Base-by-base conservation (phyloP, 2,797 vertebrate genomes). In the Rachycentron canadum region DNA sequence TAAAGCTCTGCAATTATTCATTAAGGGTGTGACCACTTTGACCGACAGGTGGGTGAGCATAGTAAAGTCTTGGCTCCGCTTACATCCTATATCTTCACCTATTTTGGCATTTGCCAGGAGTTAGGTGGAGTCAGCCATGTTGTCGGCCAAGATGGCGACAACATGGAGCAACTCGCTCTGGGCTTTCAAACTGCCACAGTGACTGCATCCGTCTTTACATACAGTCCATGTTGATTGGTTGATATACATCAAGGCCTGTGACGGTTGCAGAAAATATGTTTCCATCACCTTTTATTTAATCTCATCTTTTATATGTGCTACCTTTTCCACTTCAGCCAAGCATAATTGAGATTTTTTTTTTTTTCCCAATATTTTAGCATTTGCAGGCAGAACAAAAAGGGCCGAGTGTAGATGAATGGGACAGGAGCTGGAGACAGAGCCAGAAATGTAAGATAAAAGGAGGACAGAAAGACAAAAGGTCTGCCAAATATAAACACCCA, bases 381-480 rank as follows among this genome's bases (percentile, higher is more conserved):
- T n/a, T 11, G 21, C 7, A 25, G 28, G 23, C 12, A 6, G 14
- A 53, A n/a, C 8, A 25, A 78, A 47, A 59, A 17, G 3, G 17
- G 14, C 2, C 8, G 9, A 7, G 53, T 43, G 45, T 58, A 40
- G 45, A 61, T 75, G 28, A 82, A 58, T 19, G 5, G 11, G 38
- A 30, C 28, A 43, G 25, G n/a, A 71, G 30, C 1, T 16, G 12
- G 3, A 73, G 26, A 50, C 34, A 47, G 34, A 40, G 53, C 23
- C 63, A 66, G 21, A 82, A 61, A 5, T 28, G 16, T 28, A 52
- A 60, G 30, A 71, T 25, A 60, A 49, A 84, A 69, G 69, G 32
- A 74, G 58, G 45, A 65, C 50, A 78, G 60, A 53, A 69, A 25
- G 47, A 58, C 38, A 64, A 82, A 82, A 40, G 9, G n/a, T 34